These are phyloP conservation scores for Drosophila pallidifrons DNA, from an alignment of 1,140 invertebrate species.

Conservation along the genomic window DNA sequence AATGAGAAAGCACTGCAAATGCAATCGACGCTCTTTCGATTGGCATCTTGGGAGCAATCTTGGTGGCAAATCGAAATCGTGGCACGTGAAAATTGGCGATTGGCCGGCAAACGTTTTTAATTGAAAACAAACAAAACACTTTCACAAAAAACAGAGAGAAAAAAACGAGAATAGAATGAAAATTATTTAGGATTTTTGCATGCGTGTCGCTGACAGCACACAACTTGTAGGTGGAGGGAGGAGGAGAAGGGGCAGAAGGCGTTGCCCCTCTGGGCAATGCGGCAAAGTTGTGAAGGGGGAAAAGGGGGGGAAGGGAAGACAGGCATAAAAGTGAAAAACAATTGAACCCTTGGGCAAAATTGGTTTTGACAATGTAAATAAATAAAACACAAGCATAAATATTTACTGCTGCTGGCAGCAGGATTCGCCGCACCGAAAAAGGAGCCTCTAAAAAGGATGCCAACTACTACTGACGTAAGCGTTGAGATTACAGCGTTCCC, in stretches of 20 bases:
- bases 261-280: not conserved
- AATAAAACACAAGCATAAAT: constrained; percentile 84
- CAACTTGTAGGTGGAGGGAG: too few species aligned
- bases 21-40: constrained; percentile 55
- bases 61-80: constrained; percentile 5
- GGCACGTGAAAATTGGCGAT: not conserved
- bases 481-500: constrained; percentile 67
- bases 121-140: constrained; percentile 81
- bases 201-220: constrained; percentile 71
- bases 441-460: constrained; percentile 11
- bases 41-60: constrained; percentile 55
- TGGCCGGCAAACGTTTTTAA: constrained; percentile 64
- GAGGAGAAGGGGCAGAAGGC: not conserved
- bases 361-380: constrained; percentile 84
- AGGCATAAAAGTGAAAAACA: constrained; percentile 81
- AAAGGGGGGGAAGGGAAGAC: not conserved
- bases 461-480: constrained; percentile 60
- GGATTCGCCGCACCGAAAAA: constrained; percentile 1
- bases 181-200: constrained; percentile 58
- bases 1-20: constrained; percentile 22
- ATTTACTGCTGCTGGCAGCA: constrained; percentile 75
- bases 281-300: not conserved
- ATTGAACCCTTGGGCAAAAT: constrained; percentile 83
- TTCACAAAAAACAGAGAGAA: constrained; percentile 18
- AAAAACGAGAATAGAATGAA: not conserved